Base-by-base conservation (phyloP, 2,888 invertebrate species). In the Cyclophora albipunctata region DNA sequence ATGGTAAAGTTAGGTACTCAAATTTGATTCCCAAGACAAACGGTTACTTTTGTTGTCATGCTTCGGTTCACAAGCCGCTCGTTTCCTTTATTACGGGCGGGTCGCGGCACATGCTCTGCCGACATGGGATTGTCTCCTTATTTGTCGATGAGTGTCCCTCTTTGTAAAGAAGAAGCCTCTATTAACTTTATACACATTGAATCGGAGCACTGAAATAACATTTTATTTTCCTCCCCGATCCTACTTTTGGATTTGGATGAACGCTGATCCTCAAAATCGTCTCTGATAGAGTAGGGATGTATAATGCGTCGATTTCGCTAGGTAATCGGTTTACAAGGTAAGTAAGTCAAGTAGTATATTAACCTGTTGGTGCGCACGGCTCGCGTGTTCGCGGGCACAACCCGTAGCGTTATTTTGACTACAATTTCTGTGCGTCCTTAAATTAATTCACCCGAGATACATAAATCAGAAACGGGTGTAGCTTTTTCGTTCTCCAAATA, bases 1-100 rank as follows among this genome's bases (percentile, higher is more conserved):
- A 37, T 5, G 5, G 37, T 37, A 37, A 37, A 4, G 37, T 37
- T 37, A 37, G 37, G 37, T 37, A 37, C 53, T 59, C 53, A 49
- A 61, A 55, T 59, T 56, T 52, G 54, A 54, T 59, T 60, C 66
- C 63, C 63, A 70, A 69, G 70, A 60, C 71, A 71, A 73, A 76
- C 76, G 73, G 73, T 71, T 68, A 62, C 68, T 66, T 68, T 62
- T 54, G 62, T 57, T 61, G 73, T 68, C 67, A 62, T 66, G 75
- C 69, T 73, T 72, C 70, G 71, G 71, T 69, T 73, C 71, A 70
- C 77, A 71, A 58, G 67, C 54, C 60, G 62, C 64, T 71, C 69
- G 71, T 75, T 74, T 71, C 69, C 71, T 71, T 75, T 75, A 74
- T 69, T 67, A 65, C 62, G 55, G 49, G 45, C 40, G 54, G 7